A percentile compares a stretch with the other conserved stretches of the same genome.
Conservation (phyloP, 2,113 vertebrate species). For the Mus musculus region GRCm39 chr7:66195501-66196000, state of each 20-base stretch:
- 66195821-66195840: too few species aligned
- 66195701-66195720: constrained; percentile 76
- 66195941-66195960: constrained; percentile 78
- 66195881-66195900: constrained; percentile 82
- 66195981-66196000: constrained; percentile 63
- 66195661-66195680: constrained; percentile 83
- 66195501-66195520: constrained; percentile 56
- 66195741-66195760: constrained; percentile 88
- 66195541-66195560: constrained; percentile 76
- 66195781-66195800: constrained; percentile 80
- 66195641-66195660: constrained; percentile 81
- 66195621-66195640: constrained; percentile 71
- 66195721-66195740: constrained; percentile 84
- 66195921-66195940: constrained; percentile 84
- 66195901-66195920: constrained; percentile 87
- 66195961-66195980: constrained; percentile 75
- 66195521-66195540: constrained; percentile 63
- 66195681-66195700: constrained; percentile 88
- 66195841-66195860: background rate
- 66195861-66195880: constrained; percentile 44
- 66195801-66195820: constrained; percentile 80
- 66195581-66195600: constrained; percentile 80
- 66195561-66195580: constrained; percentile 73
- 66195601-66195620: constrained; percentile 80
- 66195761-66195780: constrained; percentile 88